A percentile compares a stretch with the other conserved stretches of the same genome.
These are phyloP conservation scores for Aphaenogaster rudis DNA, from an alignment of 1,140 invertebrate genomes.

Conservation along the genomic window DNA sequence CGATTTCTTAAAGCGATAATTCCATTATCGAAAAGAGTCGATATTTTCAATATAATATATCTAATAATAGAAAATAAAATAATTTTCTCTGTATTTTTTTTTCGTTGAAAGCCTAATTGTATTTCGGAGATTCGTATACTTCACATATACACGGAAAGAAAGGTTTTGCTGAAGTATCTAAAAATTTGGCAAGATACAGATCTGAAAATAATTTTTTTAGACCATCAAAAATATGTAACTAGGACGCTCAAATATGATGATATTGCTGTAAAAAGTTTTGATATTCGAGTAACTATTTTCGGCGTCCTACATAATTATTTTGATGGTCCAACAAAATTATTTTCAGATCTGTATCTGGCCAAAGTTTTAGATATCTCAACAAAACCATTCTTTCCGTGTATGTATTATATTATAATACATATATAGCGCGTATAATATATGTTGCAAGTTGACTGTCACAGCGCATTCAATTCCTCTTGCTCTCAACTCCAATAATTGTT, in stretches of 20 bases:
- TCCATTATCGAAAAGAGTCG: background rate
- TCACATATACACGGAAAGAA: background rate
- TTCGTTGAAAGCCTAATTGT: background rate
- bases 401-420: background rate
- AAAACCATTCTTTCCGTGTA: background rate
- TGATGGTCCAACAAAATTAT: too few relatives aligned
- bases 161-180: too few relatives aligned
- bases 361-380: too few relatives aligned
- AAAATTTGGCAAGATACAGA: too few relatives aligned
- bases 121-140: background rate
- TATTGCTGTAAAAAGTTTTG: too few relatives aligned
- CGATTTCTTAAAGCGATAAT: background rate
- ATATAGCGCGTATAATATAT: background rate
- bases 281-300: too few relatives aligned
- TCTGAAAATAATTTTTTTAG: too few relatives aligned
- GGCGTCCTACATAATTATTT: too few relatives aligned
- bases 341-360: too few relatives aligned
- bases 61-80: background rate
- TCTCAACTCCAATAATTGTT: constrained; percentile 11
- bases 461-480: background rate
- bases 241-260: too few relatives aligned
- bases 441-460: background rate
- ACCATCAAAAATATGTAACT: too few relatives aligned
- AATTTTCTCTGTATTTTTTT: background rate
- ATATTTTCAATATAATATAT: background rate